Evolutionary conservation across 2,113 vertebrate species (phyloP), one percentile per base, ranked within the genome.

Genomic region (Oncorhynchus kisutch): DNA sequence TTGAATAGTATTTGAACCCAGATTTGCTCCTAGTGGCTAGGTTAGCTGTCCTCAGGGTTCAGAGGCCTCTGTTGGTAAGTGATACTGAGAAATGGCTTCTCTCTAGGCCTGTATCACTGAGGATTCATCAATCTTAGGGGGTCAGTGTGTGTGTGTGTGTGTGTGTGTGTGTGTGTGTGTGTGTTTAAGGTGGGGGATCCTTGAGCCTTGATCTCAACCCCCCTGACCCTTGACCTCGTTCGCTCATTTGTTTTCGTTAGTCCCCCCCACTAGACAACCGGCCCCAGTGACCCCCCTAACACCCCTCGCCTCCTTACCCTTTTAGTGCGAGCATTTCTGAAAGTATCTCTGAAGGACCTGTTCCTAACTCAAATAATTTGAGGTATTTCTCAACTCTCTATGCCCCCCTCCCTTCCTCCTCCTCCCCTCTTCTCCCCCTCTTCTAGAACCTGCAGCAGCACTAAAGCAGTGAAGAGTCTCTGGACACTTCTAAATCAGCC

Each of bases 231-330:
- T 87, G 92, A 93, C 92, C 93, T 72, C 68, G 80, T 83, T 80
- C 72, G 76, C 86, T 89, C 92, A 92, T 94, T 93, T 90, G 87
- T 94, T 94, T 92, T 92, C 92, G 92, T 94, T 92, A 93, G 90
- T 79, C 80, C 69, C 75, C n/a, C 79, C 70, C 71, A 81, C 87
- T 82, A 85, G 85, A 90, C 67, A n/a, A 74, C 78, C 82, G 81
- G 82, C 51, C 16, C 51, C 51, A 54, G 51, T 3, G 16, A 16
- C 51, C 51, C 51, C 13, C 51, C 51, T 18, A 54, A 54, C 13
- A 54, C 51, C 51, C 14, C 51, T 18, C 3, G 14, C 14, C 51
- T 54, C 14, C 5, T 54, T 14, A 14, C 4, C 16, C 51, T n/a
- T 27, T 25, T 22, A 75, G 71, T 76, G 70, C 27, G 51, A 79